A percentile compares a stretch with the other conserved stretches of the same genome.
Conservation (phyloP, 2,797 vertebrate species). For the Acanthurus leucopareius region DNA sequence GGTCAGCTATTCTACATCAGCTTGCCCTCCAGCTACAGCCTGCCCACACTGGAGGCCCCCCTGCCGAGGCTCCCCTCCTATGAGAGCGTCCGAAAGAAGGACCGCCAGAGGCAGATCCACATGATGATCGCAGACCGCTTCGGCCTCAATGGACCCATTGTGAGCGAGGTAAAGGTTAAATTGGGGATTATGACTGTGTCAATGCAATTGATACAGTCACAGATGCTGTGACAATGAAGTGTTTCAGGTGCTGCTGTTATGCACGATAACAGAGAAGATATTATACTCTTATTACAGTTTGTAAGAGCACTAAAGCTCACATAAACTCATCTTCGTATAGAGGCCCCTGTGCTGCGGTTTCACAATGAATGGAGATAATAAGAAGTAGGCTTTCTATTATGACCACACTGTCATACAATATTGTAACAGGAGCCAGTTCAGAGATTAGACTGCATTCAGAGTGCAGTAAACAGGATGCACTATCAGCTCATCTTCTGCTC, state of each 20-base stretch:
- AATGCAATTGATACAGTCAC: constrained; percentile 40
- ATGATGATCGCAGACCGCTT: constrained; percentile 89
- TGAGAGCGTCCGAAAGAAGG: constrained; percentile 89
- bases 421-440: constrained; percentile 60
- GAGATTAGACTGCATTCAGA: constrained; percentile 56
- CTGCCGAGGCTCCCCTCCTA: constrained; percentile 87
- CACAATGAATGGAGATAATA: constrained; percentile 34
- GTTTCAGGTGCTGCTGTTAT: constrained; percentile 26
- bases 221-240: constrained; percentile 35
- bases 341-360: constrained; percentile 9
- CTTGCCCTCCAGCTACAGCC: constrained; percentile 85
- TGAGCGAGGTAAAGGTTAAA: constrained; percentile 78
- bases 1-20: constrained; percentile 87
- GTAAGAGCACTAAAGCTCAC: constrained; percentile 11
- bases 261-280: not conserved
- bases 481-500: constrained; percentile 55
- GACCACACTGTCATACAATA: constrained; percentile 42
- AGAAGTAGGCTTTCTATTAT: constrained; percentile 21
- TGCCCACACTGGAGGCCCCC: constrained; percentile 81
- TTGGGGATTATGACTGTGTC: constrained; percentile 38
- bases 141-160: constrained; percentile 82
- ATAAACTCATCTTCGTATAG: constrained; percentile 14
- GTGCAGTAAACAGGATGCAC: constrained; percentile 46
- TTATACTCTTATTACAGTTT: constrained; percentile 16
- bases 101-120: constrained; percentile 89